Evolutionary conservation across 2,888 invertebrate genomes (phyloP), one percentile per base, ranked within the genome.

Genomic region (Ophion slaviceki): DNA sequence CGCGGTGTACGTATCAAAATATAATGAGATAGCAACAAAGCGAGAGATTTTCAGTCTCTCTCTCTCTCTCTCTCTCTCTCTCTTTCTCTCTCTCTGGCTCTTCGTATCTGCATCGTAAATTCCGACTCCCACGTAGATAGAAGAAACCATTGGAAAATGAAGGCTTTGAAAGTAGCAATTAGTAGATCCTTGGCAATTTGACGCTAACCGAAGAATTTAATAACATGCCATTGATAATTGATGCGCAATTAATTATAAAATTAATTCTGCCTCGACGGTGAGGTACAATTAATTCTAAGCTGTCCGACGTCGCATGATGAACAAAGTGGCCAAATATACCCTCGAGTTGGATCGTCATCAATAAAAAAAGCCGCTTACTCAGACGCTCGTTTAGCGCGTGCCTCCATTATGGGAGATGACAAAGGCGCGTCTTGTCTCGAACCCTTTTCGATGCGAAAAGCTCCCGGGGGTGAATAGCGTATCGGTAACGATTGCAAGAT

Each of bases 191-290:
- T 67, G 79, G 59, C 75, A 80, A 76, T 85, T 80, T 77, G 71
- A 59, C 75, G 71, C 61, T 76, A 82, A 85, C 76, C 79, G 76
- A 70, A 66, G 82, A 82, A 82, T 82, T 82, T 82, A 67, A 85
- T 85, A 76, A 82, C 71, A 70, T 32, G 11, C 59, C 32, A 17
- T 40, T 45, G 17, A 10, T 76, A 71, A 85, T 76, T 62, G 75
- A 53, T 47, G 28, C n/a, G 71, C 53, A 66, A 85, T 85, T 82
- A 79, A 85, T 71, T 76, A 11, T 66, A 53, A 67, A 36, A 32
- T 47, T 40, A 40, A 40, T 36, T 47, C 47, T 47, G 14, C 47
- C 32, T 68, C 57, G 2, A 8, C 32, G 24, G 32, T 20, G 32
- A 24, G 3, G 28, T 57, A 4, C 57, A 57, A 57, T 57, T 57